Base-by-base conservation (phyloP, 2,113 vertebrate genomes). In the Oryzias woworae region DNA sequence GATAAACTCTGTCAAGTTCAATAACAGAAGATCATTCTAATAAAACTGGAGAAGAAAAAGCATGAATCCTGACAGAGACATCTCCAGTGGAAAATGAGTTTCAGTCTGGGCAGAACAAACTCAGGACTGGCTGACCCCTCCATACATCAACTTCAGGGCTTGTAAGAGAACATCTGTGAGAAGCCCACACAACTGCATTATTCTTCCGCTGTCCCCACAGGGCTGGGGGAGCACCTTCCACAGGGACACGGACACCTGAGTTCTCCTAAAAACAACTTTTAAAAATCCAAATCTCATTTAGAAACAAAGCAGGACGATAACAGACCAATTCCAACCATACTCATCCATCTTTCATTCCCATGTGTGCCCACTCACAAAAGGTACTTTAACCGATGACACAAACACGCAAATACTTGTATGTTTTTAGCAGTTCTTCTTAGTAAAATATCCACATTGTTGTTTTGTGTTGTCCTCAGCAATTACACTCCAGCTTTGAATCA, bases 201-300 rank as follows among this genome's bases (percentile, higher is more conserved):
- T 85, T 82, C 78, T 51, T 75, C 68, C 47, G 68, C 77, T 73
- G 62, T 24, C 63, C 43, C 47, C 10, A 8, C 31, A 77, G 62
- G 55, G 55, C 62, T 45, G 62, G 59, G 62, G 31, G 76, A 55
- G 55, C 65, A 85, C 74, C 70, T 76, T 79, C 77, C 77, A 78
- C 72, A 66, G 82, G 78, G 79, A 88, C 78, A 79, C 28, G 69
- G 57, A 66, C 71, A 85, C 85, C 89, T 89, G 87, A 90, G 84
- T 84, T 81, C 82, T 82, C 75, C 77, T 69, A 66, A 65, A 77
- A 72, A 75, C 73, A 71, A 71, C 62, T 81, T 80, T 74, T 73
- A 64, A 80, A 87, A 82, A 78, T 84, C 71, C 57, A 53, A 66
- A 77, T 78, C 79, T 85, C 71, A 83, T 85, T 85, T 82, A 80